Base-by-base conservation (phyloP, 2,888 invertebrate genomes). In the Rotaria socialis region DNA sequence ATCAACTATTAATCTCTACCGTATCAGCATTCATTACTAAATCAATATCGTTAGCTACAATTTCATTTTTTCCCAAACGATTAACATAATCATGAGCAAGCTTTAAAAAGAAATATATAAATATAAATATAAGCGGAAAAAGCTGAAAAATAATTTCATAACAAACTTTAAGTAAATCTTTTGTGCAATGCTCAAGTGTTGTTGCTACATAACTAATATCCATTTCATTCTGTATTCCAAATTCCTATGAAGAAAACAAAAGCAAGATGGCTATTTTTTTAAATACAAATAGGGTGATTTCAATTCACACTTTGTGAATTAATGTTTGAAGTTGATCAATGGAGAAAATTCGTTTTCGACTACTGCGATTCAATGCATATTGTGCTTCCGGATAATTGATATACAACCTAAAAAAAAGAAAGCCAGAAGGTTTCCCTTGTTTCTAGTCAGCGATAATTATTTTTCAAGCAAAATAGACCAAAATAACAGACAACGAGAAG, bases 151-250 rank as follows among this genome's bases (percentile, higher is more conserved):
- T n/a, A 14, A n/a, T 16, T 41, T 75, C 6, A 43, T 2, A 19
- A 75, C 75, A 75, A 43, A 75, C 75, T 43, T 75, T 75, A 10
- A 75, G n/a, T 75, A 75, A 75, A 75, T 75, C 75, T 75, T 75
- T 75, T 16, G 75, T 75, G 43, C 41, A 43, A 75, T 75, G 43
- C 22, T 75, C 75, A 10, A 75, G n/a, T 19, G 75, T 43, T 41
- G 75, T 75, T 75, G 75, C 43, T 43, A 75, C 22, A 75, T 75
- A 75, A 43, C 75, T 75, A 43, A 75, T 75, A 75, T 75, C 75
- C 75, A 75, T 75, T 75, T 75, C 75, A 75, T 43, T 60, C 27
- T 60, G 43, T 35, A 24, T n/a, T 22, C 75, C 75, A 43, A 75
- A 75, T 75, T 75, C 75, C 75, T 75, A 43, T 22, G 35, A 35